phyloP scores from a whole-genome alignment of 2,113 vertebrate genomes.

The Cnemophilus loriae region DNA sequence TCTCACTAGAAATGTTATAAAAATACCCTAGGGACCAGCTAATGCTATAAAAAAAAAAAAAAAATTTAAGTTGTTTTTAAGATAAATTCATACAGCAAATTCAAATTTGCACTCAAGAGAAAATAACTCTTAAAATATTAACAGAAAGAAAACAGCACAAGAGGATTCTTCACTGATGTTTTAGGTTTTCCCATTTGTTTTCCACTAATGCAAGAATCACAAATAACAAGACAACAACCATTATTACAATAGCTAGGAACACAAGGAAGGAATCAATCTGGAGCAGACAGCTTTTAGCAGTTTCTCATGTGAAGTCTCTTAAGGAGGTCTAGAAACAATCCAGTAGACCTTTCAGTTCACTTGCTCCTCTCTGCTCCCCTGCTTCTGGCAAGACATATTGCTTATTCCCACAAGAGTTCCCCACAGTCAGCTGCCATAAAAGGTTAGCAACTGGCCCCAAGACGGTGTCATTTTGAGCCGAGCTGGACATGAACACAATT shows the following conservation, averaged over 20 bases:
- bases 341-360: background rate
- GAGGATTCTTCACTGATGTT: background rate
- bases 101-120: background rate
- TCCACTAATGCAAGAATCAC: background rate
- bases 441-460: background rate
- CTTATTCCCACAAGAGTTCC: background rate
- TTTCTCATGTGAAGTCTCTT: background rate
- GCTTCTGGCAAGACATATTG: fast-evolving
- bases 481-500: background rate
- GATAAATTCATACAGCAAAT: background rate
- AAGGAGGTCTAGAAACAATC: background rate
- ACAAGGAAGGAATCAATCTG: background rate
- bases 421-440: background rate
- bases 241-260: background rate
- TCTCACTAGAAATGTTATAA: background rate
- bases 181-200: background rate
- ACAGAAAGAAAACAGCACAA: background rate
- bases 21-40: background rate
- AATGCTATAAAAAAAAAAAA: background rate
- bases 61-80: background rate
- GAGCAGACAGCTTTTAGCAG: background rate
- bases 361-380: background rate
- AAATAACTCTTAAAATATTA: background rate
- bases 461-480: background rate
- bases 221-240: background rate